A percentile compares a stretch with the other conserved stretches of the same genome.
phyloP scores from a whole-genome alignment of 1,140 invertebrate genomes.

The Pseudobourletiella spinata region DNA sequence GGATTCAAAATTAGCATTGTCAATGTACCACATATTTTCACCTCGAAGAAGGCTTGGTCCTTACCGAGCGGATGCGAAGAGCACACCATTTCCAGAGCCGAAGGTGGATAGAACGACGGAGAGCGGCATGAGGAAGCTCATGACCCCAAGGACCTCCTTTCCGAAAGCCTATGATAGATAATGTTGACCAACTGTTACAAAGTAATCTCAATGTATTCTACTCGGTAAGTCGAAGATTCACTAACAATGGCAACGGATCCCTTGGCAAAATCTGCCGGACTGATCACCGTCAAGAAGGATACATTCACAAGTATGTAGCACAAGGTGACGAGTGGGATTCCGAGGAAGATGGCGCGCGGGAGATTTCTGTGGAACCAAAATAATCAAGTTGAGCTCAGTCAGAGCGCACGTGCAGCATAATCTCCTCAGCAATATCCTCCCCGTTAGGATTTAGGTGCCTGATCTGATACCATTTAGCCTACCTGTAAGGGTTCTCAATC shows the following conservation, averaged over 20 bases:
- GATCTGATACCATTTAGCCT: slow-evolving; percentile 12
- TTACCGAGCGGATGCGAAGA: slow-evolving; percentile 34
- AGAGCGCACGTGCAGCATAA: too few relatives aligned
- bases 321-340: slow-evolving; percentile 72
- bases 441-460: background rate
- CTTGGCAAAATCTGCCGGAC: slow-evolving; percentile 63
- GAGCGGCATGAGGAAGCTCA: slow-evolving; percentile 43
- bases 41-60: too few relatives aligned
- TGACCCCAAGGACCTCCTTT: slow-evolving; percentile 29
- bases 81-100: slow-evolving; percentile 58
- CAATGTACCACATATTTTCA: too few relatives aligned
- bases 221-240: background rate
- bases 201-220: background rate
- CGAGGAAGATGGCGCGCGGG: slow-evolving; percentile 67
- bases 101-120: slow-evolving; percentile 50
- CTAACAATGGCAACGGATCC: slow-evolving; percentile 78
- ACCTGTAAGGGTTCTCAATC: slow-evolving; percentile 54
- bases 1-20: too few relatives aligned
- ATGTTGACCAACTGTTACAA: background rate
- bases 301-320: slow-evolving; percentile 87
- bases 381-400: too few relatives aligned
- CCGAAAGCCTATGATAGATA: slow-evolving; percentile 25
- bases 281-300: slow-evolving; percentile 81
- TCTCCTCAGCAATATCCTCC: too few relatives aligned
- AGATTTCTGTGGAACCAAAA: slow-evolving; percentile 47